These are phyloP conservation scores for Scrobipalpa atriplicella DNA, from an alignment of 2,888 invertebrate species.

Conservation along the genomic window DNA sequence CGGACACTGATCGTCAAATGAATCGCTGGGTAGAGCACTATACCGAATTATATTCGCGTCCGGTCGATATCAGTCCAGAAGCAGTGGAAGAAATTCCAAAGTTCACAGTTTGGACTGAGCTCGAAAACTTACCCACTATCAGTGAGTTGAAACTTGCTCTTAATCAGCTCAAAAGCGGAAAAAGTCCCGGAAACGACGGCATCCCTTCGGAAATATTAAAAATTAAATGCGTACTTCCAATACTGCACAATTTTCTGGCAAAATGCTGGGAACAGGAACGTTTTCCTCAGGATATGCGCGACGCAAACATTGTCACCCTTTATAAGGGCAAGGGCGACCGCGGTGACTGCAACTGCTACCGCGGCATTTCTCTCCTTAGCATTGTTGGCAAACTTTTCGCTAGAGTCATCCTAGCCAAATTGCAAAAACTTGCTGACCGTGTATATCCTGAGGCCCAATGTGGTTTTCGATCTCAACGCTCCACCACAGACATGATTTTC, in stretches of 20 bases:
- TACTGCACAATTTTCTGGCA: not conserved
- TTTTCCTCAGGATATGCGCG: constrained; percentile 23
- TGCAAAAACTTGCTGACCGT: constrained; percentile 29
- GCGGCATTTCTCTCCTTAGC: constrained; percentile 29
- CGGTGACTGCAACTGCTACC: constrained; percentile 28
- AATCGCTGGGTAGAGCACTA: constrained; percentile 11
- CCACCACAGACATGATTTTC: constrained; percentile 27
- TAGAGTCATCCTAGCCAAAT: constrained; percentile 23
- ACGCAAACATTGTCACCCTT: constrained; percentile 20
- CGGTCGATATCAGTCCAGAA: not conserved
- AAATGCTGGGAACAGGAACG: constrained; percentile 22
- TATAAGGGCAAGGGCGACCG: no score
- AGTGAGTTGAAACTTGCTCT: not conserved
- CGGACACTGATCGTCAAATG: not conserved
- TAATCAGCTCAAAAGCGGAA: constrained; percentile 13
- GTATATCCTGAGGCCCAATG: constrained; percentile 35
- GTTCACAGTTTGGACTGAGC: not conserved
- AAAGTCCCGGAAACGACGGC: constrained; percentile 22
- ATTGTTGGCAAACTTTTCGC: no score
- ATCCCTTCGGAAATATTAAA: constrained; percentile 20
- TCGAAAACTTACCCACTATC: not conserved
- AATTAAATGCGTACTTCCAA: constrained; percentile 6
- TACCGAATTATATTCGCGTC: constrained; percentile 1
- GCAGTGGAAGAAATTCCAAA: constrained; percentile 6
- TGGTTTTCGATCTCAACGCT: constrained; percentile 32